Conservation (phyloP, 2,113 vertebrate genomes). For the Micronisus gabar region DNA sequence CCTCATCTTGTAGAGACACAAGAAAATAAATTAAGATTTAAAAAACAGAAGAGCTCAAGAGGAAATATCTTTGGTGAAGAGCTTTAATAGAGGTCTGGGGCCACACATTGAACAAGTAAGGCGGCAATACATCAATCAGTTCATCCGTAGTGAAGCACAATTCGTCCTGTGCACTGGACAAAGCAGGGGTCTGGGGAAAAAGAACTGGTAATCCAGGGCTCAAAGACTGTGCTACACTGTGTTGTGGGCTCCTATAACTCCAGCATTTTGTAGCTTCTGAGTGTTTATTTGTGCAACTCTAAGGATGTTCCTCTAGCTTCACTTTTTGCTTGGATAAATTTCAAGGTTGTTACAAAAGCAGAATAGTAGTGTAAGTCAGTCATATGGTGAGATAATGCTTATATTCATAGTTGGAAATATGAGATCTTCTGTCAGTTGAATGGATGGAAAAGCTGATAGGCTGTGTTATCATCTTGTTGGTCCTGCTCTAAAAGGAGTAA, state of each 20-base stretch:
- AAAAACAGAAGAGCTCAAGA: slow-evolving; percentile 5
- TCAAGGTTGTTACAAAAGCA: background rate
- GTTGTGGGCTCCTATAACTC: background rate
- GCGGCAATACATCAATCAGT: background rate
- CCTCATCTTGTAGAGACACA: slow-evolving; percentile 39
- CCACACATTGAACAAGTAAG: background rate
- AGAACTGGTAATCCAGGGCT: background rate
- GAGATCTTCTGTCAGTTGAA: background rate
- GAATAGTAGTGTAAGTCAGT: background rate
- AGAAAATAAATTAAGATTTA: slow-evolving; percentile 48
- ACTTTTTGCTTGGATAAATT: background rate
- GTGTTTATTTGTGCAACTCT: background rate
- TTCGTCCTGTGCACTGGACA: background rate
- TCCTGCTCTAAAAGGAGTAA: background rate
- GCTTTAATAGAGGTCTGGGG: slow-evolving; percentile 19
- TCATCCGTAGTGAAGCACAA: background rate
- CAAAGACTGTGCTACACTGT: background rate
- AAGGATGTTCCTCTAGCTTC: background rate
- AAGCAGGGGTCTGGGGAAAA: background rate
- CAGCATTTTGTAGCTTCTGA: background rate
- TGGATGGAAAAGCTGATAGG: background rate
- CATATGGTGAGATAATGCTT: background rate
- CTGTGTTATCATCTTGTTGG: background rate
- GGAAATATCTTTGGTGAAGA: slow-evolving; percentile 12
- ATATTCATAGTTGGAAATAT: background rate